phyloP scores from a whole-genome alignment of 2,113 vertebrate genomes.

The Bostrychus sinensis region DNA sequence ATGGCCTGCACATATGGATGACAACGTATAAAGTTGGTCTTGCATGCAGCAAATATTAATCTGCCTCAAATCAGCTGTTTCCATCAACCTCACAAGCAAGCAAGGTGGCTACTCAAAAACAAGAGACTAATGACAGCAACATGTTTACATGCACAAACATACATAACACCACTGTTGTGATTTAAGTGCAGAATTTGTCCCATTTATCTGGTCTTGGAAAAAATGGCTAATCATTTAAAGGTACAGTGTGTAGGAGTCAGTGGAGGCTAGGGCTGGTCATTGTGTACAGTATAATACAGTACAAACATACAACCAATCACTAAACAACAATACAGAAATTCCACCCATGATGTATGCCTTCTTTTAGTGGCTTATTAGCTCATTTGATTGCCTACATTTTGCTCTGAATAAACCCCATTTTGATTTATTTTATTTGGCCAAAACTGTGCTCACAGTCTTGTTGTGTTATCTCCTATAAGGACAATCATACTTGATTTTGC shows the following conservation, averaged over 20 bases:
- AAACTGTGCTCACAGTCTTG: background rate
- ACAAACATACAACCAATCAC: too few species aligned
- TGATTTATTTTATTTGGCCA: background rate
- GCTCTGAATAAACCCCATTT: too few species aligned
- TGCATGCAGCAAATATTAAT: conserved; percentile 58
- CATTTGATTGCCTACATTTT: background rate
- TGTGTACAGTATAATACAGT: too few species aligned
- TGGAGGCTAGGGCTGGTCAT: too few species aligned
- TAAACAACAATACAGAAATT: too few species aligned
- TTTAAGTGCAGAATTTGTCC: background rate
- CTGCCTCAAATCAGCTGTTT: conserved; percentile 37
- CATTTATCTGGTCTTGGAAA: background rate
- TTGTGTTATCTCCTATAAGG: background rate
- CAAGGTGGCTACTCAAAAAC: conserved; percentile 27
- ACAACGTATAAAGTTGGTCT: conserved; percentile 36
- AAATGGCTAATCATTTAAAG: too few species aligned
- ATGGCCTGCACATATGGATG: conserved; percentile 53
- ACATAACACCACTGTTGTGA: conserved; percentile 4
- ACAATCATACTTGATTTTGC: background rate
- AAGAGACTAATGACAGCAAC: conserved; percentile 30
- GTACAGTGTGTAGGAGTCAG: too few species aligned
- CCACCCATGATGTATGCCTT: too few species aligned
- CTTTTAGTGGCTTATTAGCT: background rate
- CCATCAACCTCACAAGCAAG: conserved; percentile 59
- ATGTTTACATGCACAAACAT: conserved; percentile 60